These are phyloP conservation scores for Mycalesis mineus DNA, from an alignment of 2,888 invertebrate species.

Conservation along the genomic window DNA sequence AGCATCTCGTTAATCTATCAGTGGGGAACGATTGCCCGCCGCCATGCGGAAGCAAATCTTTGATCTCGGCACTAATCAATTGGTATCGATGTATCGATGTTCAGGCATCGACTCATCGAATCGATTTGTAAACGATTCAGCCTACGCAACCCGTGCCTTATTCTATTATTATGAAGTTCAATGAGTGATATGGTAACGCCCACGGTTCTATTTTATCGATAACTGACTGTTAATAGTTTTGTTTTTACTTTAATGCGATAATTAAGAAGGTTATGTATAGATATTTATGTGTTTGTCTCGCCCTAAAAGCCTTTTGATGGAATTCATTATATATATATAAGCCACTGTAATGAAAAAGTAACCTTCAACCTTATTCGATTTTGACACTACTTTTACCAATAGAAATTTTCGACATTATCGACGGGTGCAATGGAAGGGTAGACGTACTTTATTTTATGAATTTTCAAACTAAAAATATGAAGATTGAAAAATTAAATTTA, in stretches of 20 bases:
- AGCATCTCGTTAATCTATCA: conserved; percentile 37
- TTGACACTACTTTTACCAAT: too few species aligned
- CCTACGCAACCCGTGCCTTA: conserved; percentile 53
- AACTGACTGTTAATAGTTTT: neutral
- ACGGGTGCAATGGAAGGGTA: too few species aligned
- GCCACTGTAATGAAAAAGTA: too few species aligned
- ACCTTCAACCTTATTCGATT: too few species aligned
- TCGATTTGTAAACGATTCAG: conserved; percentile 52
- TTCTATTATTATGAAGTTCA: conserved; percentile 43
- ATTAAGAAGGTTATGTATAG: too few species aligned
- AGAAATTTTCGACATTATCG: too few species aligned
- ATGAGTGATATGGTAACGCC: conserved; percentile 39
- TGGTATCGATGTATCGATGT: conserved; percentile 55
- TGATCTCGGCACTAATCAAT: conserved; percentile 66
- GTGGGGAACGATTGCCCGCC: conserved; percentile 37
- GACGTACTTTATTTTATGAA: too few species aligned
- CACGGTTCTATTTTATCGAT: conserved; percentile 36
- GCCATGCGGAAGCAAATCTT: conserved; percentile 67
- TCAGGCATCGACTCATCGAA: conserved; percentile 52
- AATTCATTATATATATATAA: too few species aligned
- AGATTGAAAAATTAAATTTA: too few species aligned
- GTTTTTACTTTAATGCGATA: neutral
- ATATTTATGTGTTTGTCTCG: too few species aligned
- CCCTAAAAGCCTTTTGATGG: too few species aligned
- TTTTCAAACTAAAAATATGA: too few species aligned